Conservation (phyloP, 2,888 invertebrate genomes). For the Drosophila histrio region DNA sequence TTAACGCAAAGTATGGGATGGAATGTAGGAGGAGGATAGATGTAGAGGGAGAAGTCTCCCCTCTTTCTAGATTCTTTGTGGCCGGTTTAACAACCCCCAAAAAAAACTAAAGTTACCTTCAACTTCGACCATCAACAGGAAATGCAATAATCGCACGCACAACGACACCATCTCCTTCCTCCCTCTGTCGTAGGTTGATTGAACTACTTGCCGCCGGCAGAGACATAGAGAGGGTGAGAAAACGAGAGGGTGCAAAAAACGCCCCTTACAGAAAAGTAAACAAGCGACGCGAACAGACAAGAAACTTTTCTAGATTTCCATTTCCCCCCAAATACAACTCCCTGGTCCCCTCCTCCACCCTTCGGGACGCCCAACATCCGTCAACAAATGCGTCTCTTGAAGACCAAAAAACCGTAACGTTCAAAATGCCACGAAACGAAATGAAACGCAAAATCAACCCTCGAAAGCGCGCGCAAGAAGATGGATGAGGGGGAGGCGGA, state of each 20-base stretch:
- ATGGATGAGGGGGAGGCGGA: conserved; percentile 2
- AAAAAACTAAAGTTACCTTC: conserved; percentile 6
- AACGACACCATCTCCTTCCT: conserved; percentile 3
- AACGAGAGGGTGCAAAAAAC: conserved; percentile 25
- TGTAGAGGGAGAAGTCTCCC: conserved; percentile 16
- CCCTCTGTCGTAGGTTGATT: conserved; percentile 4
- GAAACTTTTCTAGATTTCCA: conserved; percentile 53
- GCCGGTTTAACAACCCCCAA: conserved; percentile 30
- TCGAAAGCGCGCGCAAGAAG: conserved; percentile 44
- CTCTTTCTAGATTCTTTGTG: conserved; percentile 7
- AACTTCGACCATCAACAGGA: conserved; percentile 47
- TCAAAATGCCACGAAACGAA: conserved; percentile 42
- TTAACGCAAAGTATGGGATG: background rate
- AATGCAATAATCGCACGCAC: conserved; percentile 75
- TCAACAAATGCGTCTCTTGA: conserved; percentile 66
- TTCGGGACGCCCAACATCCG: conserved; percentile 53
- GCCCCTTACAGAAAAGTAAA: conserved; percentile 36
- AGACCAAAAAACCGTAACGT: conserved; percentile 59
- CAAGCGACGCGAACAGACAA: conserved; percentile 31
- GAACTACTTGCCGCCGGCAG: conserved; percentile 42
- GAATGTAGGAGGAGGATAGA: background rate
- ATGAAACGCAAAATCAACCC: conserved; percentile 66
- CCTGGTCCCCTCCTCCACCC: background rate
- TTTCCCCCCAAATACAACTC: conserved; percentile 2
- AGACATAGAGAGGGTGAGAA: background rate